Evolutionary conservation across 2,797 vertebrate species (phyloP).

Genomic region (Muscicapa comitata): DNA sequence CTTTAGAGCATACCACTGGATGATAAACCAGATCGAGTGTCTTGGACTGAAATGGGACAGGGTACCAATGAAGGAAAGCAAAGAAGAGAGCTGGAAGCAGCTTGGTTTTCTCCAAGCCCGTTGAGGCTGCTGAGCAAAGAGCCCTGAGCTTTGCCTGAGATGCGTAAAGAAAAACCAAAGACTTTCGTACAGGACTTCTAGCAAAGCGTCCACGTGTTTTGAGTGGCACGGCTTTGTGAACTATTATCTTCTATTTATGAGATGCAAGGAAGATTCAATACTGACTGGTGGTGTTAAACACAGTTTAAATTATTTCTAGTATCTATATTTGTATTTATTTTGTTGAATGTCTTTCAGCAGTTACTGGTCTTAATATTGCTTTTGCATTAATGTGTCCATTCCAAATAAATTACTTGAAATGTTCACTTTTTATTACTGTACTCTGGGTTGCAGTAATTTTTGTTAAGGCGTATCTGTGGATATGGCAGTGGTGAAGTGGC

Average conservation of each 20-base stretch:
- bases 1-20: conserved; percentile 38
- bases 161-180: conserved; percentile 60
- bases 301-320: conserved; percentile 76
- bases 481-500: neutral
- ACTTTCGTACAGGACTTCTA: conserved; percentile 36
- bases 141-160: conserved; percentile 47
- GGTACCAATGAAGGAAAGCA: conserved; percentile 62
- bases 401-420: conserved; percentile 74
- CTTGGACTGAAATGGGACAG: conserved; percentile 68
- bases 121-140: conserved; percentile 65
- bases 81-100: conserved; percentile 58
- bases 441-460: neutral
- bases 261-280: conserved; percentile 40
- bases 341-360: conserved; percentile 53
- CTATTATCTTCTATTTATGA: conserved; percentile 68
- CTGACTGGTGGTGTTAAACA: conserved; percentile 58
- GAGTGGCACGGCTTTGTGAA: conserved; percentile 35
- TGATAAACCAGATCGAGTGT: conserved; percentile 50
- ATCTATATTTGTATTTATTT: conserved; percentile 80
- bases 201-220: neutral
- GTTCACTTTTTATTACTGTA: conserved; percentile 67
- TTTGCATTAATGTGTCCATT: conserved; percentile 72
- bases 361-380: conserved; percentile 74
- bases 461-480: neutral
- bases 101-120: conserved; percentile 60